A percentile compares a stretch with the other conserved stretches of the same genome.
phyloP scores from a whole-genome alignment of 2,797 vertebrate species.

The Petrocephalus sullivani region DNA sequence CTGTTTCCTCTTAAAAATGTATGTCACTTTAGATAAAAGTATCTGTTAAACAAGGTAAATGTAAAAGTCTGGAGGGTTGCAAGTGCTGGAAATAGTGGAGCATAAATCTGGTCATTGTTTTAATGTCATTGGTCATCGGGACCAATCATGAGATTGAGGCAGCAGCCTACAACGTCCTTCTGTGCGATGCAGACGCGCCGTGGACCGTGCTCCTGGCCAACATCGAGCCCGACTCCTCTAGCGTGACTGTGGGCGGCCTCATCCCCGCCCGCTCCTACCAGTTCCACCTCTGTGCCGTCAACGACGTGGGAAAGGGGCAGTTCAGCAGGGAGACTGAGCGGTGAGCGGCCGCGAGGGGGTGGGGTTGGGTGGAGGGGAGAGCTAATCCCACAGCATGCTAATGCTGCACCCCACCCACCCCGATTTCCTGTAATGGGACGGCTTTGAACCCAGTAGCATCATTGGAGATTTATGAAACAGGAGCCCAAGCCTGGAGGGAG shows the following conservation, averaged over 20 bases:
- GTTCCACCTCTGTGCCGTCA: constrained; percentile 89
- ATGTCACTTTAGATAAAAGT: neutral
- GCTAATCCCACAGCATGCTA: neutral
- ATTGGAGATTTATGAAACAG: no score
- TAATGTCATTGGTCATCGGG: neutral
- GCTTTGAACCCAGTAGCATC: neutral
- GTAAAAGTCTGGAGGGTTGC: neutral
- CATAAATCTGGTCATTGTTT: neutral
- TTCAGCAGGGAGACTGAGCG: constrained; percentile 94
- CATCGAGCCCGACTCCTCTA: constrained; percentile 76
- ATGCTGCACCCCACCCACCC: neutral
- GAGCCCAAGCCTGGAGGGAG: neutral
- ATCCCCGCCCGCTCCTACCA: constrained; percentile 93
- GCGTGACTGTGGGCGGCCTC: constrained; percentile 74
- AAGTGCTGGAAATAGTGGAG: neutral
- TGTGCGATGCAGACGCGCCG: constrained; percentile 70
- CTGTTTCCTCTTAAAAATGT: neutral
- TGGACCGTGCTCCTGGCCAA: constrained; percentile 87
- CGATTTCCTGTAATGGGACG: neutral
- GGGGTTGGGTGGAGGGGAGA: neutral
- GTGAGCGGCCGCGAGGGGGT: constrained; percentile 53
- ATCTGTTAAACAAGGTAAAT: neutral
- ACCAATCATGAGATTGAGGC: neutral
- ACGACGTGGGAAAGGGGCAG: constrained; percentile 90
- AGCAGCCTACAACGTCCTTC: neutral